These are phyloP conservation scores for Acanthosepion esculentum DNA, from an alignment of 2,888 invertebrate genomes.

Conservation along the genomic window DNA sequence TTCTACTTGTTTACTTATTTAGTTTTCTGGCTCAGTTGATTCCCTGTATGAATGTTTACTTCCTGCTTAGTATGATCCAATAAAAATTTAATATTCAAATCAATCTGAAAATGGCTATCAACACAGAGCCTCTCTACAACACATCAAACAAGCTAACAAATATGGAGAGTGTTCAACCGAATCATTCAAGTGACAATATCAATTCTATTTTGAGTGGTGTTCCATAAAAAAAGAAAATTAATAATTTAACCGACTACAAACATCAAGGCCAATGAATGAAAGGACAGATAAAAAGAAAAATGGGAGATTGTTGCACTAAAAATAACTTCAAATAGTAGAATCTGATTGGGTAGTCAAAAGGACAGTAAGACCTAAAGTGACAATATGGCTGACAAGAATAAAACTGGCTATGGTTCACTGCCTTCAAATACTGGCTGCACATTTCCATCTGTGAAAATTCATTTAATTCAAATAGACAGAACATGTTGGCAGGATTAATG, in stretches of 20 bases:
- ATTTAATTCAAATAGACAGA: constrained; percentile 33
- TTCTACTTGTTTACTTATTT: no score
- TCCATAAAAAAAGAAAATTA: not conserved
- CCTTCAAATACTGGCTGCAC: not conserved
- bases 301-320: not conserved
- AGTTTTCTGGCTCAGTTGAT: not conserved
- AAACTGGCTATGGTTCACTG: not conserved
- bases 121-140: not conserved
- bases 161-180: not conserved
- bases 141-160: not conserved
- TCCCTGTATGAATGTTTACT: not conserved
- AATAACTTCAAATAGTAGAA: not conserved
- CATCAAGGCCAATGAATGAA: constrained; percentile 33
- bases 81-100: constrained; percentile 21
- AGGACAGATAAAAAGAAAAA: constrained; percentile 11
- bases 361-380: constrained; percentile 13
- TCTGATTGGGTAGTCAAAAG: not conserved
- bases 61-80: not conserved
- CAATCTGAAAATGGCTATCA: constrained; percentile 2
- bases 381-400: constrained; percentile 33
- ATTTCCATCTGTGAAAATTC: constrained; percentile 21
- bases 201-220: not conserved
- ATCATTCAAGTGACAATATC: constrained; percentile 21
- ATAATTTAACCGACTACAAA: constrained; percentile 4
- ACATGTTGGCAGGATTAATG: constrained; percentile 33